Evolutionary conservation across 2,888 invertebrate genomes (phyloP), one percentile per base, ranked within the genome.

Genomic region (Sinhomidia bicolor): DNA sequence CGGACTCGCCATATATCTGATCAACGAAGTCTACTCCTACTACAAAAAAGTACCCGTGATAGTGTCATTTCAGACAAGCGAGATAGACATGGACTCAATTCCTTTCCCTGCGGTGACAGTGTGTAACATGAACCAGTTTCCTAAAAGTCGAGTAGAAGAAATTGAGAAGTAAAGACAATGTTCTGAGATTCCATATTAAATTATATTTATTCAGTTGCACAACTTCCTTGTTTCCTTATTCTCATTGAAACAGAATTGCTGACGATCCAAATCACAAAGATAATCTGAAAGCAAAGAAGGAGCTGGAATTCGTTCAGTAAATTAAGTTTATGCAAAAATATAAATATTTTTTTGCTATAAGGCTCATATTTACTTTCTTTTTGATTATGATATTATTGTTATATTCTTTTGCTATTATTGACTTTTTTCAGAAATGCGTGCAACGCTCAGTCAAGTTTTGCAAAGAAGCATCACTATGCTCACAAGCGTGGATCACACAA

Each of bases 361-460:
- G 6, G 7, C 3, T 36, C 3, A 36, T 36, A 36, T 36, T 36
- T 36, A 36, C 12, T 4, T n/a, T 76, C 23, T 47, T 51, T 12
- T 26, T 20, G 26, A 44, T 6, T 10, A 68, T 62, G 9, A 17
- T n/a, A n/a, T n/a, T n/a, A n/a, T n/a, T n/a, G n/a, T 23, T 26
- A 36, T 5, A 68, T 9, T 68, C 2, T 17, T 36, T n/a, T 36
- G n/a, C 14, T 20, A 68, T 2, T 20, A 5, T 74, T 47, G 20
- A 20, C 5, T 26, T 78, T 65, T 0, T 41, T 1, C 17, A 90
- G 81, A 26, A 90, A 81, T 60, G 89, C 89, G 6, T 92, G 91
- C 71, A 82, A 87, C 20, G 79, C 90, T 2, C 90, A 90, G 14
- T 60, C 80, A 3, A 90, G 90, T 17, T 90, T 91, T 78, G 89